These are phyloP conservation scores for Drosophila sturtevanti DNA, from an alignment of 1,140 invertebrate genomes.

Conservation along the genomic window DNA sequence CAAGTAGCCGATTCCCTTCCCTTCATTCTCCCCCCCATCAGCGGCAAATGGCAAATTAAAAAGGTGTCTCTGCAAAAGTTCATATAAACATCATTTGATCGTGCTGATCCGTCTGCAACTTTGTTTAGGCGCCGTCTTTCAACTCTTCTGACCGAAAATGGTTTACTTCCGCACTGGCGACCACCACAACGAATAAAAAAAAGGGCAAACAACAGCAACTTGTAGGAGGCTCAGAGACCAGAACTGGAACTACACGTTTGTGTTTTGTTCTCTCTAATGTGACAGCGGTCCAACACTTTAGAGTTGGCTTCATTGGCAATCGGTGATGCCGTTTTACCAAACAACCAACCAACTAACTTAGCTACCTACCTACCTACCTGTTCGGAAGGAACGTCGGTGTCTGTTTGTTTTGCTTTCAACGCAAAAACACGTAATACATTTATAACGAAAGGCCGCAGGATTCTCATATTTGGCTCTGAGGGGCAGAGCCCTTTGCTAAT, in stretches of 20 bases:
- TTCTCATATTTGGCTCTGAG: conserved; percentile 21
- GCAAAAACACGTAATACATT: conserved; percentile 75
- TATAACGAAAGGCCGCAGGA: conserved; percentile 64
- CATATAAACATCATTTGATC: conserved; percentile 68
- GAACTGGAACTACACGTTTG: conserved; percentile 11
- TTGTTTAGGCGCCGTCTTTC: conserved; percentile 68
- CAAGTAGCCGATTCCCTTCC: conserved; percentile 48
- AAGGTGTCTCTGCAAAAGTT: conserved; percentile 74
- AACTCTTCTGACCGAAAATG: conserved; percentile 62
- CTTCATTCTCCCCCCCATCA: conserved; percentile 23
- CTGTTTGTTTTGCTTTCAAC: conserved; percentile 72
- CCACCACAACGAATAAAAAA: conserved; percentile 26
- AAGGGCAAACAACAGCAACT: conserved; percentile 27
- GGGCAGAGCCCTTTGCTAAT: conserved; percentile 37
- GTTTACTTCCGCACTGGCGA: conserved; percentile 71
- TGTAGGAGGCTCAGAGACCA: conserved; percentile 51
- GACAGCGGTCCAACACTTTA: conserved; percentile 73
- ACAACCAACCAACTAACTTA: no score
- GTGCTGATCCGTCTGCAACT: conserved; percentile 56
- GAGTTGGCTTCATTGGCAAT: conserved; percentile 31
- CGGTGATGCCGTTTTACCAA: background rate
- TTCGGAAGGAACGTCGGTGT: conserved; percentile 44
- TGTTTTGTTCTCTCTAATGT: conserved; percentile 54
- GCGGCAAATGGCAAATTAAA: conserved; percentile 73
- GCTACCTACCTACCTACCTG: conserved; percentile 50